Base-by-base conservation (phyloP, 2,797 vertebrate genomes). In the Eurystomus glaucurus region DNA sequence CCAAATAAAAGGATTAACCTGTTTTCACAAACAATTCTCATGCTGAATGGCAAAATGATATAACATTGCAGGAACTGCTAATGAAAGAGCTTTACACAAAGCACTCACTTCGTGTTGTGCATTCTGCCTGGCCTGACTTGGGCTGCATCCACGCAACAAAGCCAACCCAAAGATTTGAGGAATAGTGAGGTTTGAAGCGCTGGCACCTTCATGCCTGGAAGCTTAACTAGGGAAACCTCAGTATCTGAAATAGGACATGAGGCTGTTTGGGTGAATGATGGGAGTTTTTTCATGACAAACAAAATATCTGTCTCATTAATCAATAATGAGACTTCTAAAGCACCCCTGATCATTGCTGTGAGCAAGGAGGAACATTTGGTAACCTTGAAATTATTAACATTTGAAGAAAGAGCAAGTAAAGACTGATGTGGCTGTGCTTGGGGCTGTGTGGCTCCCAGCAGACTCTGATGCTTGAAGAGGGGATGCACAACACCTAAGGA, bases 211-310 rank as follows among this genome's bases (percentile, higher is more conserved):
- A 9, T 19, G 10, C 23, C 80, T 58, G 19, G 50, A 84, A 78
- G 20, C 35, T 25, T 55, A 45, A 14, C 35, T 62, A 13, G 35
- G 48, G n/a, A 88, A 88, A 43, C 17, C 8, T 66, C 25, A 39
- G 48, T 2, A 3, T 26, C 25, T 65, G 33, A 57, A 70, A 45
- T 7, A 3, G 2, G 41, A 8, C n/a, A 50, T n/a, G 39, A 93
- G 21, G 8, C 33, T 66, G 46, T 6, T 37, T 52, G 10, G 14
- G n/a, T 76, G 57, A 46, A 48, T 0, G 0, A 18, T 51, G 41
- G 10, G 26, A 60, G 26, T 9, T 70, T 5, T 7, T 69, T 76
- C 31, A 4, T 6, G 2, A 60, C n/a, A 83, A 80, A 58, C 14
- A 74, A 28, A 45, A 0, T 72, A 51, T 31, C 39, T 71, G 15